phyloP scores from a whole-genome alignment of 2,113 vertebrate species.

The Hydrolagus affinis region DNA sequence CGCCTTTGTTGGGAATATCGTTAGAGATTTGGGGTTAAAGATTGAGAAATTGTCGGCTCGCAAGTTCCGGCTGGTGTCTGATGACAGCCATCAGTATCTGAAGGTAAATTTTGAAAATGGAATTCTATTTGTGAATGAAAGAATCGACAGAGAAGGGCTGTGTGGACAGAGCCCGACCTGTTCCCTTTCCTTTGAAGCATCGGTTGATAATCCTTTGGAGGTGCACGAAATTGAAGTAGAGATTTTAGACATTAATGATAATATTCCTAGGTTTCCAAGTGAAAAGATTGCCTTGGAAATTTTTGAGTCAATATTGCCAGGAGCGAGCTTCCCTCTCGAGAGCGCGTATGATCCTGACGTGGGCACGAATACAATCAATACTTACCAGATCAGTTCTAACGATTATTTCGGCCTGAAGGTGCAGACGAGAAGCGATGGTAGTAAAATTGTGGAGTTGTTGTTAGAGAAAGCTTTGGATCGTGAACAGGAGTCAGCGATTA shows the following conservation, averaged over 20 bases:
- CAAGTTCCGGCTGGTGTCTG: constrained; percentile 39
- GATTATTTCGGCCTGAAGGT: constrained; percentile 53
- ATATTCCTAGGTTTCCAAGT: constrained; percentile 40
- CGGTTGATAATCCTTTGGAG: constrained; percentile 46
- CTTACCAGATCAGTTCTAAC: constrained; percentile 51
- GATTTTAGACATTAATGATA: constrained; percentile 49
- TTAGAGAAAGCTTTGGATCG: constrained; percentile 51
- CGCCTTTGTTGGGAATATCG: too few relatives aligned
- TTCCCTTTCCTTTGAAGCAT: constrained; percentile 45
- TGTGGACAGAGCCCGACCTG: constrained; percentile 35
- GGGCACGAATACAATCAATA: constrained; percentile 50
- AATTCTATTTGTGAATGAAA: too few relatives aligned
- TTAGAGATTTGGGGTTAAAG: constrained; percentile 42
- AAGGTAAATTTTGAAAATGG: constrained; percentile 41
- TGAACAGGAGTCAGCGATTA: constrained; percentile 48
- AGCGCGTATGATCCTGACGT: constrained; percentile 55
- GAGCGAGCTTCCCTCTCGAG: constrained; percentile 51
- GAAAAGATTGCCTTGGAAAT: constrained; percentile 41
- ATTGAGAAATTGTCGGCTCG: constrained; percentile 36
- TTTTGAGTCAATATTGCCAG: constrained; percentile 45
- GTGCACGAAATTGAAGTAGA: constrained; percentile 42
- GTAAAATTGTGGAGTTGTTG: constrained; percentile 49
- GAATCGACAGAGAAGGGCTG: too few relatives aligned
- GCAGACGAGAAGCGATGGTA: constrained; percentile 46
- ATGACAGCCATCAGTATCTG: constrained; percentile 41